Conservation (phyloP, 2,113 vertebrate genomes). For the Xiphophorus couchianus region DNA sequence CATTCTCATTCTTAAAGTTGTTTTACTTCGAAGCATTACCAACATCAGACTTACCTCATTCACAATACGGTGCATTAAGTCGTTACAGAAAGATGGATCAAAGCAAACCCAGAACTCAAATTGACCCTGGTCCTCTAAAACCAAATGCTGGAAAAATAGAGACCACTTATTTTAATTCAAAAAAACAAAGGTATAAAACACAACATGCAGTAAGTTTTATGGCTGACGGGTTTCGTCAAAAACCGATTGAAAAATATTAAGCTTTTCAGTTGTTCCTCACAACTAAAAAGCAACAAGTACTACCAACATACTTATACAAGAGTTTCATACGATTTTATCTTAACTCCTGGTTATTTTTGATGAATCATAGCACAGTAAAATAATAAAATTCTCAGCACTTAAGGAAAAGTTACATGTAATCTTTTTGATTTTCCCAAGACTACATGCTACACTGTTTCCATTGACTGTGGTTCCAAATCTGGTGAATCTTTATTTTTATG, state of each 20-base stretch:
- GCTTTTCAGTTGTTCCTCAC: too few species aligned
- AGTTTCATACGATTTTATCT: too few species aligned
- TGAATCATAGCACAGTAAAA: too few species aligned
- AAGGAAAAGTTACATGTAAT: too few species aligned
- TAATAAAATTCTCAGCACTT: too few species aligned
- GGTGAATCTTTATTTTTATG: too few species aligned
- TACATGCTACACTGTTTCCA: too few species aligned
- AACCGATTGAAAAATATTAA: neutral
- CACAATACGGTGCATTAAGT: slow-evolving; percentile 64
- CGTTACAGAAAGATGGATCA: slow-evolving; percentile 76
- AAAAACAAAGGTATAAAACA: neutral
- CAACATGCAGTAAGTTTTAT: neutral
- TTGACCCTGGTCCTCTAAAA: slow-evolving; percentile 70
- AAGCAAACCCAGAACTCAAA: slow-evolving; percentile 82
- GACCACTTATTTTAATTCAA: neutral
- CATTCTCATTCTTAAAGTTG: neutral
- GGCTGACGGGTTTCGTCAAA: neutral
- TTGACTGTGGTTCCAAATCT: too few species aligned
- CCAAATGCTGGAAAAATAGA: slow-evolving; percentile 74
- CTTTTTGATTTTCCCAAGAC: too few species aligned
- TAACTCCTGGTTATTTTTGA: too few species aligned
- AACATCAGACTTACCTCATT: slow-evolving; percentile 66
- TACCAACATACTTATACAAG: neutral
- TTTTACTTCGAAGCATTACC: neutral
- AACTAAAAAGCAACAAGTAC: too few species aligned